phyloP scores from a whole-genome alignment of 2,888 invertebrate genomes.

The Heliconius hortense region DNA sequence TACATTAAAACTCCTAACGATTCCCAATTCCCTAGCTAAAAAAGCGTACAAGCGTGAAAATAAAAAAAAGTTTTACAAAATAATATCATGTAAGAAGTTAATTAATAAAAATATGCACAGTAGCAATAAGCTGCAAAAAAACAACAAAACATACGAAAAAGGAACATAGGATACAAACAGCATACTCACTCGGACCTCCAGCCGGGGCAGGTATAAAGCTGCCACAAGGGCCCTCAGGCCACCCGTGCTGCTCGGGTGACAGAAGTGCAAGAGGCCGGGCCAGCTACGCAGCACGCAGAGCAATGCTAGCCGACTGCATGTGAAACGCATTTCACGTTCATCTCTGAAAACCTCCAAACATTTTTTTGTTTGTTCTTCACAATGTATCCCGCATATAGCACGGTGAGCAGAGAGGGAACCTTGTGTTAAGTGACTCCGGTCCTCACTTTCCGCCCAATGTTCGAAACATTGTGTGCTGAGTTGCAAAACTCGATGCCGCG shows the following conservation, averaged over 20 bases:
- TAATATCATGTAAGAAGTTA: background rate
- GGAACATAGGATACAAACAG: background rate
- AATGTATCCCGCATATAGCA: background rate
- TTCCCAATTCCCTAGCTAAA: background rate
- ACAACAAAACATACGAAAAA: background rate
- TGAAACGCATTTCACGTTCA: slow-evolving; percentile 90
- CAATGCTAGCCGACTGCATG: slow-evolving; percentile 91
- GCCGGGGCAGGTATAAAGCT: slow-evolving; percentile 90
- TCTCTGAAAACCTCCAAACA: slow-evolving; percentile 69
- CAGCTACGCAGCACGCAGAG: slow-evolving; percentile 94
- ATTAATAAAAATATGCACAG: background rate
- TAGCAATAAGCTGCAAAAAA: background rate
- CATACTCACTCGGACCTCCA: slow-evolving; percentile 92
- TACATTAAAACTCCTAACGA: background rate
- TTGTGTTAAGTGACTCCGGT: too few species aligned
- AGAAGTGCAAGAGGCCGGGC: slow-evolving; percentile 94
- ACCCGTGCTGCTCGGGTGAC: slow-evolving; percentile 88
- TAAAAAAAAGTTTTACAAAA: background rate
- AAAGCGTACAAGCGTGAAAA: background rate
- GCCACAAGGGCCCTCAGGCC: slow-evolving; percentile 90
- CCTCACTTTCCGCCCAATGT: too few species aligned
- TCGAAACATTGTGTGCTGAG: too few species aligned
- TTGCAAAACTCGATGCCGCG: too few species aligned
- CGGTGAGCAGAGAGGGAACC: too few species aligned
- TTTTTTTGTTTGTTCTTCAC: background rate